phyloP scores from a whole-genome alignment of 2,888 invertebrate species.

The Lithophane socia region DNA sequence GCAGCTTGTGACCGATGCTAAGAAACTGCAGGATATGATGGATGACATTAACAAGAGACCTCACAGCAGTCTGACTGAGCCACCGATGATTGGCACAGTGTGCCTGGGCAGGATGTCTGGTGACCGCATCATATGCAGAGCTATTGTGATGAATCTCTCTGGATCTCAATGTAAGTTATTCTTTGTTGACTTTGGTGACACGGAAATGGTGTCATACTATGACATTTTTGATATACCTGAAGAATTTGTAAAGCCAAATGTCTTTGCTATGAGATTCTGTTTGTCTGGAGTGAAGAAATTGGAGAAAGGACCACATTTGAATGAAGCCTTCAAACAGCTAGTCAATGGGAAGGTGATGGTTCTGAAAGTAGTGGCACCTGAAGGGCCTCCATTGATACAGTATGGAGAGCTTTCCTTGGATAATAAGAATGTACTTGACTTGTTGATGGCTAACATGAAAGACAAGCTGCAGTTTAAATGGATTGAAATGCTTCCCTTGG shows the following conservation, averaged over 20 bases:
- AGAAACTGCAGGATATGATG: constrained; percentile 92
- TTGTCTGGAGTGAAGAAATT: constrained; percentile 93
- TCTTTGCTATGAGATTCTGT: constrained; percentile 94
- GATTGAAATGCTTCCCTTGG: constrained; percentile 81
- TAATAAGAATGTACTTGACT: constrained; percentile 90
- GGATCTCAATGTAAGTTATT: constrained; percentile 94
- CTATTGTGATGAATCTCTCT: constrained; percentile 93
- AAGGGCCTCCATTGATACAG: constrained; percentile 93
- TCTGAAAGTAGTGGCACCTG: constrained; percentile 92
- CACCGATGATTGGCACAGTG: constrained; percentile 94
- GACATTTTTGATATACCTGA: constrained; percentile 94
- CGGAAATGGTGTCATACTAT: constrained; percentile 92
- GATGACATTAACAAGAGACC: constrained; percentile 92
- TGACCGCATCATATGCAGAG: constrained; percentile 93
- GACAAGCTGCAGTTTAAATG: constrained; percentile 84
- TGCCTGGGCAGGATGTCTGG: constrained; percentile 94
- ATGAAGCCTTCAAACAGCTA: constrained; percentile 93
- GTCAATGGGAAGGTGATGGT: constrained; percentile 91
- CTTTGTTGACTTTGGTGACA: constrained; percentile 95
- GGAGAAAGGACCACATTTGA: constrained; percentile 90
- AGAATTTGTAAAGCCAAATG: constrained; percentile 93
- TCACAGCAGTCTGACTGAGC: constrained; percentile 91
- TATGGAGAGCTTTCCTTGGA: constrained; percentile 93
- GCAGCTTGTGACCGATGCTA: constrained; percentile 92
- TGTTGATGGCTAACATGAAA: constrained; percentile 85